phyloP scores from a whole-genome alignment of 2,888 invertebrate species.

The Leptura quadrifasciata region DNA sequence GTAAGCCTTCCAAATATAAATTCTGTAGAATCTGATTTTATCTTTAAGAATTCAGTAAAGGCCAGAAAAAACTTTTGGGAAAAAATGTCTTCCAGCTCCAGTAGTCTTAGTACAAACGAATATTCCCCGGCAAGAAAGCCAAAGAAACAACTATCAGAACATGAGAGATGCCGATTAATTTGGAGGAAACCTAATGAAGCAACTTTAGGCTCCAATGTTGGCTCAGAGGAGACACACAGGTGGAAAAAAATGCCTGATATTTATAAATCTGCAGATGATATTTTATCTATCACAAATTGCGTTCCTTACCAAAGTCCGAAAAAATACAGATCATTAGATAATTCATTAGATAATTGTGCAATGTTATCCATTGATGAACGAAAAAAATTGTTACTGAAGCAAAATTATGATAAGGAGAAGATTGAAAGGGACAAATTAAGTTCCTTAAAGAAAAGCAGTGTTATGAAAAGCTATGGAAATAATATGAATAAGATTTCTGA shows the following conservation, averaged over 20 bases:
- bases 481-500: conserved; percentile 11
- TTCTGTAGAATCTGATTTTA: conserved; percentile 47
- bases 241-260: conserved; percentile 22
- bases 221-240: background rate
- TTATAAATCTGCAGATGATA: conserved; percentile 56
- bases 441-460: conserved; percentile 28
- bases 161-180: conserved; percentile 43
- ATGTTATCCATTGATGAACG: conserved; percentile 60
- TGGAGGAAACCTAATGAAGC: conserved; percentile 49
- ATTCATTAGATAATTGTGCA: conserved; percentile 55
- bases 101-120: conserved; percentile 44
- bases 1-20: conserved; percentile 59
- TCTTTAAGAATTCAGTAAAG: conserved; percentile 47
- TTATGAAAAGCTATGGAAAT: conserved; percentile 25
- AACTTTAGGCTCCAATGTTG: background rate
- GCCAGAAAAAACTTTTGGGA: conserved; percentile 63
- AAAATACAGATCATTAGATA: conserved; percentile 55
- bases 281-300: conserved; percentile 45
- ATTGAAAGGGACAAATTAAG: conserved; percentile 26
- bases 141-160: conserved; percentile 22
- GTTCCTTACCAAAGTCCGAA: conserved; percentile 35
- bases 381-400: conserved; percentile 59
- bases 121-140: background rate
- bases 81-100: conserved; percentile 56
- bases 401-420: conserved; percentile 56